Base-by-base conservation (phyloP, 2,113 vertebrate species). In the Osmerus eperlanus region DNA sequence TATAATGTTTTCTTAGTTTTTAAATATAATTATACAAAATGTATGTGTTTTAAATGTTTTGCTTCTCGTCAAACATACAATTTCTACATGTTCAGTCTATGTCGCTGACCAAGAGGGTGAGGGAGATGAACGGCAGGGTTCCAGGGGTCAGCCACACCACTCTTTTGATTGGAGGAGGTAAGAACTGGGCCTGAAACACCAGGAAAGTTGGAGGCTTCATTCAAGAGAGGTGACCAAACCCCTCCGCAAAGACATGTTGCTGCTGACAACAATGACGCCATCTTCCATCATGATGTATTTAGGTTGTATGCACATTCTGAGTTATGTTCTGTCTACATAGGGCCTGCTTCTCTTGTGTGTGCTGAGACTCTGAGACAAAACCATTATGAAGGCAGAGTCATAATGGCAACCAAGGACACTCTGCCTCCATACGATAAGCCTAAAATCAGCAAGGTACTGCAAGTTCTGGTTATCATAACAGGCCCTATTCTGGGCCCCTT, bases 301-400 rank as follows among this genome's bases (percentile, higher is more conserved):
- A 1, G 7, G 41, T 47, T 47, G 41, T 47, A 19, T 41, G 29
- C 2, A 66, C 29, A 16, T 8, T 19, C 19, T 65, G 36, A 55
- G 21, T 36, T 0, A 55, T 60, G 4, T 58, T 63, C 64, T 75
- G 8, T 74, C 11, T 68, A 54, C 14, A 7, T 0, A 96, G 96
- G 96, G 2, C 93, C 94, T 8, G 94, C 96, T 47, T 88, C 94
- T 0, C 78, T 96, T 81, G 84, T 91, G 11, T 96, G 95, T 54
- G 95, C 95, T 16, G 96, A 97, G 83, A 95, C 90, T 0, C 93
- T 97, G 66, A 90, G 95, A 2, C 96, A 96, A 76, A 93, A 95
- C 75, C 84, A 87, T 28, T 95, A 95, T 70, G 86, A 79, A 0
- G 95, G 96, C 72, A 88, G 91, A 77, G 92, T 96, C 78, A 66